phyloP scores from a whole-genome alignment of 2,113 vertebrate species.

The Megaptera novaeangliae region DNA sequence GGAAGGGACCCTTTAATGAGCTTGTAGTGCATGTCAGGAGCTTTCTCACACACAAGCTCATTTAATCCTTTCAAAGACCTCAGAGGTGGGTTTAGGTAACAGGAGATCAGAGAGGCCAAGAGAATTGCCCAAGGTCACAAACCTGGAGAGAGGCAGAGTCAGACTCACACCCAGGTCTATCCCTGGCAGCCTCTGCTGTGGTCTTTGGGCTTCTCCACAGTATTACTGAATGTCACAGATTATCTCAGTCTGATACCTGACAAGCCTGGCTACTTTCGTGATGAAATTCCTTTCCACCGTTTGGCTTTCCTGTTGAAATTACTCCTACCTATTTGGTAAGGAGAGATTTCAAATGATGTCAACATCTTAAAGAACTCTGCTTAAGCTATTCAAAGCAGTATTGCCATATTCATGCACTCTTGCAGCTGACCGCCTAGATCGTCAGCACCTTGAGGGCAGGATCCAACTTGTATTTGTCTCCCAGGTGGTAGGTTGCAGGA shows the following conservation, averaged over 20 bases:
- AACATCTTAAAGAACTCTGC: neutral
- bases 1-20: neutral
- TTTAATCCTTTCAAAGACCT: neutral
- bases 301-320: neutral
- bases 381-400: neutral
- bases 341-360: neutral
- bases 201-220: neutral
- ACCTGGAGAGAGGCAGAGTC: neutral
- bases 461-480: neutral
- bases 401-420: accelerated
- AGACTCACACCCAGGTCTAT: neutral
- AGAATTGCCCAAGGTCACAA: neutral
- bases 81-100: neutral
- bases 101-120: neutral
- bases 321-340: neutral
- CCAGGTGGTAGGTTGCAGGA: neutral
- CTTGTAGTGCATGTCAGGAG: neutral
- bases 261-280: neutral
- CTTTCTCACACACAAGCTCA: neutral
- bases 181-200: accelerated
- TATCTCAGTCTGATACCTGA: neutral
- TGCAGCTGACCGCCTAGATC: neutral
- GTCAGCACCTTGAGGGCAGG: neutral
- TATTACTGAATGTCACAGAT: neutral
- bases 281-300: neutral